A percentile compares a stretch with the other conserved stretches of the same genome.
These are phyloP conservation scores for Cynaeus angustus DNA, from an alignment of 2,888 invertebrate species.

Conservation along the genomic window DNA sequence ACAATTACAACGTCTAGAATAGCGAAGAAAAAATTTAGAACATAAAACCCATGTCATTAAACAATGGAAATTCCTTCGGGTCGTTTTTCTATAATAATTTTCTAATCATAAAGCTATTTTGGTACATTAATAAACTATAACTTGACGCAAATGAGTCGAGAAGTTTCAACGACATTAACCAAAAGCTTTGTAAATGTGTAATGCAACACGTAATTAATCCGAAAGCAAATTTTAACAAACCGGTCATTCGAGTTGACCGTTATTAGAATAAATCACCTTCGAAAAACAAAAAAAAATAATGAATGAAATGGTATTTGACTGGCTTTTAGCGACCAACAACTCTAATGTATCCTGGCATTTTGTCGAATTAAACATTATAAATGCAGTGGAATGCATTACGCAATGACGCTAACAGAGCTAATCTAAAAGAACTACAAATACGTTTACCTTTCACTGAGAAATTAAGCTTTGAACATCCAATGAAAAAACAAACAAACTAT, in stretches of 20 bases:
- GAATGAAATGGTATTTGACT: slow-evolving; percentile 34
- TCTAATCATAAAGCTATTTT: slow-evolving; percentile 4
- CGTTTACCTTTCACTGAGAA: slow-evolving; percentile 28
- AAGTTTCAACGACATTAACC: slow-evolving; percentile 25
- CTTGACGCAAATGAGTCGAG: slow-evolving; percentile 18
- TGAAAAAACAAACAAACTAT: too few relatives aligned
- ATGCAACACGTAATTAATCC: slow-evolving; percentile 16
- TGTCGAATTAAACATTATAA: slow-evolving; percentile 1
- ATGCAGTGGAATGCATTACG: slow-evolving; percentile 19
- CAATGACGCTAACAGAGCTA: slow-evolving; percentile 3
- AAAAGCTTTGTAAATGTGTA: slow-evolving; percentile 13
- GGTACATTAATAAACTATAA: slow-evolving; percentile 13
- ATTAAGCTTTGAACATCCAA: too few relatives aligned
- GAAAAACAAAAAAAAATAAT: slow-evolving; percentile 16
- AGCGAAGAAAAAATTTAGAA: slow-evolving; percentile 9
- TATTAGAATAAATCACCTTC: slow-evolving; percentile 25
- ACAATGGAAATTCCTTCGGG: neutral
- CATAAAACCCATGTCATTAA: neutral
- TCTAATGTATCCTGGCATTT: slow-evolving; percentile 20
- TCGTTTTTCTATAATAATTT: neutral
- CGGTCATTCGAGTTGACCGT: slow-evolving; percentile 21
- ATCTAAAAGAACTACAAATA: neutral
- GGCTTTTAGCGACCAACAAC: slow-evolving; percentile 5
- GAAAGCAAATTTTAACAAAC: slow-evolving; percentile 13
- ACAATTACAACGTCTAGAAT: slow-evolving; percentile 27